Evolutionary conservation across 92 coral and sea anemone genomes (phyloP), one percentile per base, ranked within the genome.

Genomic region (Zoanthus solanderi): DNA sequence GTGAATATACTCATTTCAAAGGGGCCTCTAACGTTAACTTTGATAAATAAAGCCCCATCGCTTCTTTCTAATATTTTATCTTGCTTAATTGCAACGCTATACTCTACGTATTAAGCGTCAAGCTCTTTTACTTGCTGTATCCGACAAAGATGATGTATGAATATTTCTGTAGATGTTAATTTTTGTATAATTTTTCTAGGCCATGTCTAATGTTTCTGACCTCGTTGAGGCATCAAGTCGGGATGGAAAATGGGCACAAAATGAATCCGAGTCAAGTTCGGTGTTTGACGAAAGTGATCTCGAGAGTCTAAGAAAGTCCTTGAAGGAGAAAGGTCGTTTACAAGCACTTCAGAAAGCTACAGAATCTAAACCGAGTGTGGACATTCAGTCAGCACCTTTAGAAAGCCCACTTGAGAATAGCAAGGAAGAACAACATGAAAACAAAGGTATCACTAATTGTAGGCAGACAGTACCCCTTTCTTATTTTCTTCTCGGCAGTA

Each of bases 231-330:
- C 78, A 0, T 83, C 71, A 2, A 83, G 74, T 46, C 88, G 72
- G 12, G 97, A 94, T 75, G 98, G 98, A 15, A 91, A 93, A 76
- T 94, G 98, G 98, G 98, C 98, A 13, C 92, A 87, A 37, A 92
- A 83, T n/a, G 89, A 63, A 52, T 94, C 98, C 17, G 98, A 94
- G 11, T 58, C 85, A 42, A 94, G 98, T 73, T 94, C 98, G 1
- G 78, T 93, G 23, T 23, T 63, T 81, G 85, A 68, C 28, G 85
- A 81, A 15, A 66, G 66, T 7, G 85, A 81, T 3, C 71, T 81
- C 5, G 85, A 66, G 14, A 47, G 28, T 42, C 85, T 81, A 17
- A 66, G 85, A 68, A 63, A 8, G 44, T n/a, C 75, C 15, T 46
- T 81, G 46, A 81, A 81, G 12, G 85, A 81, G 17, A 81, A 81